Conservation (phyloP, 2,888 invertebrate genomes). For the Cactoblastis cactorum region DNA sequence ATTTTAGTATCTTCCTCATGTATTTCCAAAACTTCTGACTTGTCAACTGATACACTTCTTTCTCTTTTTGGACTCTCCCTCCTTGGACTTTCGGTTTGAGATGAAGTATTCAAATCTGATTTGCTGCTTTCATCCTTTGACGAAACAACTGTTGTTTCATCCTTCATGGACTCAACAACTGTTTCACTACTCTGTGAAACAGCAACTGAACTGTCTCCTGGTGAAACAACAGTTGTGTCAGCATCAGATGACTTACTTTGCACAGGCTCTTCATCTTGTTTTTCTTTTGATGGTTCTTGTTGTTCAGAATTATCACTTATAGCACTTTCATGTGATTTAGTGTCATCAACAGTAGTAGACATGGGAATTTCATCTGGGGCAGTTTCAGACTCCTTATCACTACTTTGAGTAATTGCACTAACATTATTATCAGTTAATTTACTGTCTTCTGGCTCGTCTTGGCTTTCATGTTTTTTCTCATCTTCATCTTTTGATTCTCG, state of each 20-base stretch:
- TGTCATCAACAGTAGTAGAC: slow-evolving; percentile 57
- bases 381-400: slow-evolving; percentile 21
- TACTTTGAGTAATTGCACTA: slow-evolving; percentile 43
- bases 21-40: slow-evolving; percentile 60
- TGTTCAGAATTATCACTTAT: slow-evolving; percentile 23
- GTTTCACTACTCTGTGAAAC: slow-evolving; percentile 48
- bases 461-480: slow-evolving; percentile 55
- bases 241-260: slow-evolving; percentile 31
- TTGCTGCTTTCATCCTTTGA: slow-evolving; percentile 44
- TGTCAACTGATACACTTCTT: slow-evolving; percentile 50
- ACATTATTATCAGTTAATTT: slow-evolving; percentile 31
- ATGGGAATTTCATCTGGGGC: slow-evolving; percentile 38
- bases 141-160: slow-evolving; percentile 54
- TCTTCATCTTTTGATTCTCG: slow-evolving; percentile 55
- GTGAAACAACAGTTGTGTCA: slow-evolving; percentile 39
- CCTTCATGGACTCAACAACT: slow-evolving; percentile 34
- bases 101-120: slow-evolving; percentile 20
- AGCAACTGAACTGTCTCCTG: slow-evolving; percentile 33
- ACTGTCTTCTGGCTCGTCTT: slow-evolving; percentile 46
- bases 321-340: slow-evolving; percentile 29
- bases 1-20: slow-evolving; percentile 59
- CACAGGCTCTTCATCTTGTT: slow-evolving; percentile 21
- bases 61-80: slow-evolving; percentile 26
- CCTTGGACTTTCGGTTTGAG: slow-evolving; percentile 19
- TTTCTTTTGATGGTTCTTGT: slow-evolving; percentile 25